Evolutionary conservation across 2,888 invertebrate genomes (phyloP), one percentile per base, ranked within the genome.

Genomic region (Ochropacha duplaris): DNA sequence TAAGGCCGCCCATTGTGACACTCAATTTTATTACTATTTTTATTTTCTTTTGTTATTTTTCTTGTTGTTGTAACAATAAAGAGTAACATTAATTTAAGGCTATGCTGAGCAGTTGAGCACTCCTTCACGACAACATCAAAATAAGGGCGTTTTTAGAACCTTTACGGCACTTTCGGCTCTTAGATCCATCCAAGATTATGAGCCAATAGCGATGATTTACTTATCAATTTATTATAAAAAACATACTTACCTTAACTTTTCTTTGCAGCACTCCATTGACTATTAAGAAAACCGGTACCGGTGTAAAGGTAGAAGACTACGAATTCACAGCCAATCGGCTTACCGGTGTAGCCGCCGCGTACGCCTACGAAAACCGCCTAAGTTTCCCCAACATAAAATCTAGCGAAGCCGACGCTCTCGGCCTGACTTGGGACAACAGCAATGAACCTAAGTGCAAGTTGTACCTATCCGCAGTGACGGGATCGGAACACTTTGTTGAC

Each of bases 271-370:
- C 66, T 14, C 85, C 85, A 1, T 59, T 87, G 22, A 56, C 81
- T 1, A 64, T 86, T 2, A 81, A 74, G 60, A 83, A 77, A 59
- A 78, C 83, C 0, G 82, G 80, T 2, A 62, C 64, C 1, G 76
- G 79, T 2, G 62, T 81, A 0, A 24, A 34, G 0, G 71, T 86
- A 0, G 76, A 81, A 61, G 74, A 78, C 50, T 75, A 61, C 39
- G 84, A 86, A 57, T 86, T 87, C 54, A 86, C 87, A 1, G 70
- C 69, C 59, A 86, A 86, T 59, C 78, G 87, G 4, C 67, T 87
- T 0, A 74, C 69, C 0, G 82, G 83, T 0, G 58, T 87, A 3
- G 73, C 73, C 1, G 87, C 87, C 0, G 84, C 81, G 0, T 86
- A 76, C 55, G 81, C 76, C 0, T 84, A 68, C 59, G 83, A 84